Percentiles rank a stretch among this genome's conserved stretches.
Evolutionary conservation across 2,797 vertebrate species (phyloP).

Genomic region (Poeciliopsis paucimaculata): DNA sequence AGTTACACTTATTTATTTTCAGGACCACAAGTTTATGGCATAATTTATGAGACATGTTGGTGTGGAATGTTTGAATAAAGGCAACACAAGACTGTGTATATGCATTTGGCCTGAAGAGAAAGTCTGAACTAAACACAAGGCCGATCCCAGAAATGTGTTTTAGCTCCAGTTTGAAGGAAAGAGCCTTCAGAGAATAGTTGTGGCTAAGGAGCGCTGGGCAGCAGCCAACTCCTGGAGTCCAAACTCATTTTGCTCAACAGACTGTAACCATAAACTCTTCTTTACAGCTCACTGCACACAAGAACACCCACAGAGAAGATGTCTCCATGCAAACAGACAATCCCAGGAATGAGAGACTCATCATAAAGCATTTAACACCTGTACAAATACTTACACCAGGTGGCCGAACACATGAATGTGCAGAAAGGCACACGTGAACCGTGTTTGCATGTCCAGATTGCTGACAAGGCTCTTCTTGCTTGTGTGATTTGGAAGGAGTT

Average conservation of each 20-base stretch:
- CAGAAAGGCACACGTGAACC: conserved; percentile 14
- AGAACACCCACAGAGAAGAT: neutral
- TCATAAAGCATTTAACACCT: conserved; percentile 46
- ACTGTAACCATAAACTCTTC: conserved; percentile 11
- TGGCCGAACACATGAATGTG: conserved; percentile 19
- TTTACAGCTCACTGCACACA: neutral
- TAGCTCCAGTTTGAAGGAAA: conserved; percentile 5
- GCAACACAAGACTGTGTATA: conserved; percentile 7
- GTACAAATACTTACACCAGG: conserved; percentile 52
- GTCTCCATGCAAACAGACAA: conserved; percentile 20
- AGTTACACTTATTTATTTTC: neutral
- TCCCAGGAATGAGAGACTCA: conserved; percentile 10
- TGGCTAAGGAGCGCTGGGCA: neutral
- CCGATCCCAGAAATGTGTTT: neutral
- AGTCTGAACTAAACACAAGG: neutral
- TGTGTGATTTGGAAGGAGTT: conserved; percentile 67
- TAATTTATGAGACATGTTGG: neutral
- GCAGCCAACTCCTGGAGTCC: conserved; percentile 15
- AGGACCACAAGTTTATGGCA: neutral
- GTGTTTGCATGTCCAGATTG: conserved; percentile 12
- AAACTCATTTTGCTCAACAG: neutral
- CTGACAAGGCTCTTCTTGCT: conserved; percentile 59
- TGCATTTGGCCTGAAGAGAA: neutral
- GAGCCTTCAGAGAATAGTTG: conserved; percentile 14
- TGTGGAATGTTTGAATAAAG: conserved; percentile 10